A percentile compares a stretch with the other conserved stretches of the same genome.
phyloP scores from a whole-genome alignment of 2,113 vertebrate species.

The Otus sunia region DNA sequence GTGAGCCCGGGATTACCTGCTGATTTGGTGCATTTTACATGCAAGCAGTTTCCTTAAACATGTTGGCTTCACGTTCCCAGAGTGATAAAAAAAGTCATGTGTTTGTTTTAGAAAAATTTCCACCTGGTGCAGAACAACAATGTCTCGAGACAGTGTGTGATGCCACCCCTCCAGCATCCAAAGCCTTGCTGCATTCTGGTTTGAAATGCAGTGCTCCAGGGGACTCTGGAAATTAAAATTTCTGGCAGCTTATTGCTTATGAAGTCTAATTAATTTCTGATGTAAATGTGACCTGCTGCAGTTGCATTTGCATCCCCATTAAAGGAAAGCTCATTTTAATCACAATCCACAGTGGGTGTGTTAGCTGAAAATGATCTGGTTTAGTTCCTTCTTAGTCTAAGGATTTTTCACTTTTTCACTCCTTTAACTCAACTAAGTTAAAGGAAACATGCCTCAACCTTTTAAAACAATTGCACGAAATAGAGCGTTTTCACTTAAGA shows the following conservation, averaged over 20 bases:
- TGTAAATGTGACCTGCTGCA: neutral
- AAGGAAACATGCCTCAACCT: neutral
- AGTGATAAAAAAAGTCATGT: neutral
- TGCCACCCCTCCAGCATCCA: neutral
- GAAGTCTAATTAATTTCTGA: neutral
- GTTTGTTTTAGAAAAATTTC: neutral
- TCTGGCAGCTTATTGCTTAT: neutral
- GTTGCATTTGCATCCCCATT: neutral
- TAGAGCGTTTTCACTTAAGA: rapidly evolving
- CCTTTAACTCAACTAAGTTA: neutral
- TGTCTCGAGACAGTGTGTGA: neutral
- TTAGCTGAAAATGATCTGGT: neutral
- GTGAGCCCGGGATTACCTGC: neutral
- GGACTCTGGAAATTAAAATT: neutral
- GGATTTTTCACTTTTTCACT: neutral
- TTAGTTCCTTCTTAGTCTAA: neutral
- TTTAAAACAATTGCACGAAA: neutral
- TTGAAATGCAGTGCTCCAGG: neutral
- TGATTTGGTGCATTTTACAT: neutral
- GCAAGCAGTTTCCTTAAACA: neutral
- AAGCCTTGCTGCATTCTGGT: neutral
- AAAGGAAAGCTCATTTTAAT: neutral
- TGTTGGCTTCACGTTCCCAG: neutral
- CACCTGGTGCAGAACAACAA: neutral
- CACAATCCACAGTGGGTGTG: neutral